Base-by-base conservation (phyloP, 2,113 vertebrate genomes). In the Otus sunia region DNA sequence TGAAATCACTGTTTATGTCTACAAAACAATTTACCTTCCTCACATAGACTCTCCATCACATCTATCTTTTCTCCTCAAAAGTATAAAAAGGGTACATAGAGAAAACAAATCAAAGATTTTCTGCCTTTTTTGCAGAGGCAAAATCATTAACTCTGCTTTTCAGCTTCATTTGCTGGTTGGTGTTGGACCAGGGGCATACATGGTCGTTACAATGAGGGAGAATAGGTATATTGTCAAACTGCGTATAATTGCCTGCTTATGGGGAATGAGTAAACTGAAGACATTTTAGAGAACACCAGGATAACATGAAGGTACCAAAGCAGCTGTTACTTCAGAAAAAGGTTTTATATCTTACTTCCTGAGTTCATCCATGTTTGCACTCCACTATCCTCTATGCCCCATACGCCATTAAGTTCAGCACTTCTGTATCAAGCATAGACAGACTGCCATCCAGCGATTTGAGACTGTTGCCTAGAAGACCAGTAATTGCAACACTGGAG, bases 331-430 rank as follows among this genome's bases (percentile, higher is more conserved):
- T 88, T 62, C 41, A 92, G 29, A 37, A 62, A 45, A 86, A n/a
- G 8, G 9, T 64, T 85, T 66, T 43, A 15, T 12, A 16, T 22
- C 23, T 56, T 34, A 22, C 52, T 83, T 81, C 12, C 80, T 6
- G 6, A 85, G 26, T 56, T 84, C 5, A 8, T 0, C 10, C 0
- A 0, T 37, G 6, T 37, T 66, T 64, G 37, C 27, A 7, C 43
- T 52, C 41, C 0, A 1, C 34, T 37, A 18, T 26, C 12, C 12
- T 32, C 21, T 45, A 45, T 45, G 1, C 13, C 43, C 30, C 25
- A 20, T 1, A 9, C 0, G 0, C 37, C 41, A 21, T 12, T 50
- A 63, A 37, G 15, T 27, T 66, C 64, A 63, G 37, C 32, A 16
- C 7, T 45, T 78, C 52, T 8, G 4, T n/a, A 43, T 43, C 37